Percentiles rank a stretch among this genome's conserved stretches.
Conservation (phyloP, 2,888 invertebrate species). For the Caenorhabditis panamensis region DNA sequence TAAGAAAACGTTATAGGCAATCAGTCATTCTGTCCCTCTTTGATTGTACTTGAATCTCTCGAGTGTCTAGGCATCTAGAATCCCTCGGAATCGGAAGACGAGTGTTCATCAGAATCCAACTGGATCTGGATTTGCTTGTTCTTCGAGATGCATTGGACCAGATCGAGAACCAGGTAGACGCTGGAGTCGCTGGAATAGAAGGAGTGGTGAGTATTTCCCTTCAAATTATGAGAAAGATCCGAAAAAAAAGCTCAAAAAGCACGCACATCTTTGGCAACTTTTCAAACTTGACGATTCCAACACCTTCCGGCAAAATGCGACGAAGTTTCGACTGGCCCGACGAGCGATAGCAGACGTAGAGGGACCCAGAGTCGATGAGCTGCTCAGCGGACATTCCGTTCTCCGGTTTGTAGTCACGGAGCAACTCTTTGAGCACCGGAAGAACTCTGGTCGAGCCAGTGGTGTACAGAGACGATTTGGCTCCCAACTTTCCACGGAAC, state of each 20-base stretch:
- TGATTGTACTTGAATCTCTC: too few species aligned
- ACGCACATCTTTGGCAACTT: conserved; percentile 32
- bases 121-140: conserved; percentile 31
- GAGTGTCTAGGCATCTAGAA: too few species aligned
- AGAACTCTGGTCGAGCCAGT: neutral
- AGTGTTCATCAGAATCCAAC: conserved; percentile 9
- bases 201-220: neutral
- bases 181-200: conserved; percentile 15
- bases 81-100: too few species aligned
- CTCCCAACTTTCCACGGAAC: neutral
- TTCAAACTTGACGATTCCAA: neutral
- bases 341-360: conserved; percentile 21
- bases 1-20: too few species aligned
- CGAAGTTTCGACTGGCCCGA: conserved; percentile 23
- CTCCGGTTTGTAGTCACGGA: conserved; percentile 4
- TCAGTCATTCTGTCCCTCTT: too few species aligned
- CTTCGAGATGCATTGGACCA: conserved; percentile 21
- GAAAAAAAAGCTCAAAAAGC: neutral
- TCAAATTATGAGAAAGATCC: neutral
- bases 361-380: neutral
- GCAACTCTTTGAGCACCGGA: neutral
- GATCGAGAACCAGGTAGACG: conserved; percentile 33
- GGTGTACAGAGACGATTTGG: neutral
- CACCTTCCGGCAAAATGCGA: neutral
- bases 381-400: neutral